A percentile compares a stretch with the other conserved stretches of the same genome.
Evolutionary conservation across 2,113 vertebrate species (phyloP).

Genomic region (Okapia johnstoni): DNA sequence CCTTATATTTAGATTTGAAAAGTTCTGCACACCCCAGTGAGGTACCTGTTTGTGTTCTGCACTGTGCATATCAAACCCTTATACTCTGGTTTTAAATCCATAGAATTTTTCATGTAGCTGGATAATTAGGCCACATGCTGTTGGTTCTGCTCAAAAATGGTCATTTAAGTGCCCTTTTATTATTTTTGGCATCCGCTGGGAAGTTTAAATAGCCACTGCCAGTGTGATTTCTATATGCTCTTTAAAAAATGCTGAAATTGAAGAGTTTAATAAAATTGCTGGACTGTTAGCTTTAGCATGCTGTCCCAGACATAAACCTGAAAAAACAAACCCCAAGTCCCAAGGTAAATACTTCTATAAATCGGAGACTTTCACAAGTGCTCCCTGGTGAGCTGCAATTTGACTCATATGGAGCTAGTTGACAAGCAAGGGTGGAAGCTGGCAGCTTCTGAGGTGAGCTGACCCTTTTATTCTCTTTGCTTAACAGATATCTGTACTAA

Average conservation of each 20-base stretch:
- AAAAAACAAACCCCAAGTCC: slow-evolving; percentile 17
- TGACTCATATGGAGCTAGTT: background rate
- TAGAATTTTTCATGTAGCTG: slow-evolving; percentile 31
- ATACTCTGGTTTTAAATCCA: slow-evolving; percentile 21
- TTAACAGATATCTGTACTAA: background rate
- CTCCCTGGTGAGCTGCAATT: background rate
- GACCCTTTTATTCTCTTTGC: background rate
- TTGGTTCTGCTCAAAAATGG: slow-evolving; percentile 57
- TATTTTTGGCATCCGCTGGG: slow-evolving; percentile 61
- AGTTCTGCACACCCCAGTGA: background rate
- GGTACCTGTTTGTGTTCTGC: background rate
- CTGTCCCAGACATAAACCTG: slow-evolving; percentile 60
- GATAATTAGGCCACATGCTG: slow-evolving; percentile 56
- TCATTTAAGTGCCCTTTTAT: slow-evolving; percentile 63
- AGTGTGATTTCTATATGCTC: slow-evolving; percentile 39
- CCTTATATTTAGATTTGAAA: slow-evolving; percentile 13
- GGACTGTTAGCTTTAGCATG: slow-evolving; percentile 49
- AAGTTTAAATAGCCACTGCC: slow-evolving; percentile 61
- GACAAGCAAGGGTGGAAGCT: background rate
- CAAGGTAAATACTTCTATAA: slow-evolving; percentile 19
- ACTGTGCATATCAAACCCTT: slow-evolving; percentile 3
- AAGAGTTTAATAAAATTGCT: slow-evolving; percentile 63
- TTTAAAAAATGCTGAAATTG: slow-evolving; percentile 68
- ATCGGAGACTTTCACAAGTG: background rate
- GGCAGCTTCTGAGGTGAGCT: background rate